Conservation (phyloP, 2,888 invertebrate species). For the Dromius quadrimaculatus region DNA sequence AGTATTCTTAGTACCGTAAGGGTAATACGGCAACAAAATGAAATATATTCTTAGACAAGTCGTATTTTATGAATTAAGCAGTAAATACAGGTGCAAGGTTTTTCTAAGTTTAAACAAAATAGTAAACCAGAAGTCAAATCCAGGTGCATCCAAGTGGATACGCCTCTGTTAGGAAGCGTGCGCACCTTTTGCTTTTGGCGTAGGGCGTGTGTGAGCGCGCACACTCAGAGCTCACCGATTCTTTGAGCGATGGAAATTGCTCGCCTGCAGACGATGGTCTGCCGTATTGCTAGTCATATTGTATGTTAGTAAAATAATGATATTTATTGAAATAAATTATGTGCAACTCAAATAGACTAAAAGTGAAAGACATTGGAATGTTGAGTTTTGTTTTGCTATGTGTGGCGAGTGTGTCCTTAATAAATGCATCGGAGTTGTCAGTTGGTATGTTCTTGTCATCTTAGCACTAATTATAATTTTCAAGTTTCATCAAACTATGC, state of each 20-base stretch:
- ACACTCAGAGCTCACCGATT: conserved; percentile 44
- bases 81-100: neutral
- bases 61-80: neutral
- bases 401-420: conserved; percentile 47
- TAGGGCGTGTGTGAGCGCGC: conserved; percentile 51
- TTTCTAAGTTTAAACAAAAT: neutral
- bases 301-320: conserved; percentile 50
- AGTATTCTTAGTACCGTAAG: too few species aligned
- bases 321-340: conserved; percentile 49
- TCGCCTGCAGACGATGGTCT: conserved; percentile 50
- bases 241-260: conserved; percentile 45
- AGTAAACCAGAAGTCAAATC: neutral
- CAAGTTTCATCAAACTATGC: conserved; percentile 33
- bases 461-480: conserved; percentile 48
- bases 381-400: conserved; percentile 45
- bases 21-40: too few species aligned
- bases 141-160: conserved; percentile 19
- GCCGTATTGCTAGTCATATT: conserved; percentile 50
- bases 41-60: neutral
- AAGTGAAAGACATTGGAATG: conserved; percentile 52
- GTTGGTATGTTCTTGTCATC: conserved; percentile 48
- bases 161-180: conserved; percentile 42
- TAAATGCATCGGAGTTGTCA: conserved; percentile 50
- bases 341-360: conserved; percentile 42
- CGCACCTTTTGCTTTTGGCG: conserved; percentile 51